Conservation (phyloP, 1,140 invertebrate genomes). For the Penaeus japonicus region DNA sequence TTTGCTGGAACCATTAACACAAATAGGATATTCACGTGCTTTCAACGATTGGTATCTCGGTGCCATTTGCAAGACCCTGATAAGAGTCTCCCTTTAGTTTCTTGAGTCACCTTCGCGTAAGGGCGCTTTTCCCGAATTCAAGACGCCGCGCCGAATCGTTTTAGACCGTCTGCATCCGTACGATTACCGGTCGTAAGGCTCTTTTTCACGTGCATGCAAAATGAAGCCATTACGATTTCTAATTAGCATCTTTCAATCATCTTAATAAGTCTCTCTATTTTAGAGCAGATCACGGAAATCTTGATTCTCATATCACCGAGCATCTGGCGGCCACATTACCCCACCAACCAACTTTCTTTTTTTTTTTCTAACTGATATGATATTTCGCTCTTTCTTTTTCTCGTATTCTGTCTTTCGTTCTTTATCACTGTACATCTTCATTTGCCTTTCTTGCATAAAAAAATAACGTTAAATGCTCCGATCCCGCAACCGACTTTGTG, state of each 20-base stretch:
- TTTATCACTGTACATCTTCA: background rate
- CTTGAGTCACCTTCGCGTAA: too few species aligned
- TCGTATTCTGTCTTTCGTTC: conserved; percentile 16
- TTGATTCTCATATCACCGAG: conserved; percentile 2
- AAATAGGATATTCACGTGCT: conserved; percentile 6
- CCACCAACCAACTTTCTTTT: background rate
- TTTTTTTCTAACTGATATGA: background rate
- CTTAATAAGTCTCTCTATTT: conserved; percentile 52
- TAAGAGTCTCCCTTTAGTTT: background rate
- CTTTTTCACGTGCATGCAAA: background rate
- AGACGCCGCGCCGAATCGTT: too few species aligned
- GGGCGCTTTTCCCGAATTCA: too few species aligned
- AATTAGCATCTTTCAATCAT: conserved; percentile 56
- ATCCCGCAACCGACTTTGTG: too few species aligned
- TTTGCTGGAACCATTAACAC: conserved; percentile 9
- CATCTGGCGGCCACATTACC: background rate
- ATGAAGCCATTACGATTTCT: conserved; percentile 25
- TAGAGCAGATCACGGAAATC: conserved; percentile 49
- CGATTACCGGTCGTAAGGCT: background rate
- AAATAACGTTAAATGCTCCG: too few species aligned
- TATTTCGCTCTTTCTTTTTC: conserved; percentile 28
- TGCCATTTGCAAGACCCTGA: conserved; percentile 24
- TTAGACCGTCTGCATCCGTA: background rate
- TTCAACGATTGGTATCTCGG: conserved; percentile 25
- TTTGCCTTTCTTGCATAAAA: background rate